A percentile compares a stretch with the other conserved stretches of the same genome.
Conservation (phyloP, 1,140 invertebrate genomes). For the Odontomachus brunneus region DNA sequence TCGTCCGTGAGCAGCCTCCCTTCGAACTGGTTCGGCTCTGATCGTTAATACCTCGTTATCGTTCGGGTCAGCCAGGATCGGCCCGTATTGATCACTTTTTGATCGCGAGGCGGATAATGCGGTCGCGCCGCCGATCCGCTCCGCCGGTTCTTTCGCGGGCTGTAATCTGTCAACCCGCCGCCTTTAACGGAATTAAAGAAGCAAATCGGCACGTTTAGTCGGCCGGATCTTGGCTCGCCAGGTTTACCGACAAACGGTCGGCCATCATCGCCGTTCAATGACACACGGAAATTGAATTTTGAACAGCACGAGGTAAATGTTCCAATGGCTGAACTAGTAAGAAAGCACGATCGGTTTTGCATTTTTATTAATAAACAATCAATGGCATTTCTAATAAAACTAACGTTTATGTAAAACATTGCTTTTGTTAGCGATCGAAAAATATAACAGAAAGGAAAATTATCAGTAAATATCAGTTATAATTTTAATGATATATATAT, state of each 20-base stretch:
- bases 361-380: too few relatives aligned
- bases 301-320: too few relatives aligned
- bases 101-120: conserved; percentile 67
- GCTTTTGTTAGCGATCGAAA: too few relatives aligned
- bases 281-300: conserved; percentile 40
- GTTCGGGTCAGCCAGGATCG: conserved; percentile 70
- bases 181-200: conserved; percentile 52
- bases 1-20: conserved; percentile 59
- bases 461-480: too few relatives aligned
- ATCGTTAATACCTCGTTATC: conserved; percentile 83
- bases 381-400: too few relatives aligned
- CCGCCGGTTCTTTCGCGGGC: conserved; percentile 47
- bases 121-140: conserved; percentile 53
- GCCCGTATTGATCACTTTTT: conserved; percentile 70
- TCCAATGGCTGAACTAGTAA: too few relatives aligned
- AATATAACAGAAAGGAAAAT: too few relatives aligned
- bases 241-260: conserved; percentile 34
- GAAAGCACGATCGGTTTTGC: too few relatives aligned
- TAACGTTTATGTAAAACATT: too few relatives aligned
- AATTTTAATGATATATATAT: too few relatives aligned
- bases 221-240: not conserved
- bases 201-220: conserved; percentile 28
- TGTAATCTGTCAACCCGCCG: conserved; percentile 56
- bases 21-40: conserved; percentile 71
- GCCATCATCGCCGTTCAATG: conserved; percentile 17